Conservation (phyloP, 2,888 invertebrate species). For the Acanthosepion esculentum region DNA sequence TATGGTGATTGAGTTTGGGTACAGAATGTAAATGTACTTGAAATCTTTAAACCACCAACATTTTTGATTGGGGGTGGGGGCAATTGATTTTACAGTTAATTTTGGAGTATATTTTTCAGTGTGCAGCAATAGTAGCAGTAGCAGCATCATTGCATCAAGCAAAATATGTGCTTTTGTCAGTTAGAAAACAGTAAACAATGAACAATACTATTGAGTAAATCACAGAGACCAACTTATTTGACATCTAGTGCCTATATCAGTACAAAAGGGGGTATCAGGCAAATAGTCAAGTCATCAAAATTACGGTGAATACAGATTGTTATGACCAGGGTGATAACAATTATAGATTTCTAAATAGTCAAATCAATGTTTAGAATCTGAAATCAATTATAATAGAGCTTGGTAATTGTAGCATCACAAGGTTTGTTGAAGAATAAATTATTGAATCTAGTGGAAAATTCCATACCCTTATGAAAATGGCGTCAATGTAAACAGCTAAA, state of each 20-base stretch:
- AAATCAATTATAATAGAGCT: constrained; percentile 4
- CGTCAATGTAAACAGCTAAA: constrained; percentile 21
- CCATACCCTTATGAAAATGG: background rate
- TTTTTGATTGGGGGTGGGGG: background rate
- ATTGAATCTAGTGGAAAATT: constrained; percentile 33
- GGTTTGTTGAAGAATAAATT: background rate
- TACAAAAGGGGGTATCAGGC: background rate
- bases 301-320: background rate
- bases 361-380: background rate
- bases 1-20: background rate
- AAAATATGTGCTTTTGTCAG: background rate
- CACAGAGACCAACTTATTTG: background rate
- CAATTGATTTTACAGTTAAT: background rate
- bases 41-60: background rate
- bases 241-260: background rate
- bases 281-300: background rate
- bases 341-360: constrained; percentile 3
- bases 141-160: background rate
- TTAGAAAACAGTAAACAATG: background rate
- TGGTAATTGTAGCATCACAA: constrained; percentile 9
- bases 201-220: background rate
- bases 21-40: background rate
- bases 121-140: background rate
- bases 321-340: background rate
- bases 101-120: background rate